These are phyloP conservation scores for Sceliomorpha sp. DNA, from an alignment of 2,888 invertebrate genomes.

Conservation along the genomic window DNA sequence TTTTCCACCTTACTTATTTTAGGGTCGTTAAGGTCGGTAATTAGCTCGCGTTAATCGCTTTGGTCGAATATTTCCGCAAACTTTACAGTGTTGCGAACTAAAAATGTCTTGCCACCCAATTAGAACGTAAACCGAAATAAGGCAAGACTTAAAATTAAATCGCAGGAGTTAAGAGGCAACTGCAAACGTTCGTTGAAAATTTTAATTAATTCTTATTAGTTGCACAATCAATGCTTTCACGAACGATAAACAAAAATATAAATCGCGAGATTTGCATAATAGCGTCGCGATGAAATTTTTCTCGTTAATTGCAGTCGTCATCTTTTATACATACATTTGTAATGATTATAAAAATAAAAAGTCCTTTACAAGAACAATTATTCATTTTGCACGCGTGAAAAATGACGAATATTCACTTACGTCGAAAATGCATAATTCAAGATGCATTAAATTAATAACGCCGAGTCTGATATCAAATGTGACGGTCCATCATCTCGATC, in stretches of 20 bases:
- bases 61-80: background rate
- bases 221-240: no score
- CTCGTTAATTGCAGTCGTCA: no score
- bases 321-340: no score
- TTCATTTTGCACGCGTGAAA: slow-evolving; percentile 6
- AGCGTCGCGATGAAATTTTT: no score
- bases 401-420: slow-evolving; percentile 18
- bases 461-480: slow-evolving; percentile 31
- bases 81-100: background rate
- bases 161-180: no score
- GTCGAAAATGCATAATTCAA: slow-evolving; percentile 28
- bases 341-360: no score
- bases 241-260: no score
- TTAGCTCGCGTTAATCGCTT: slow-evolving; percentile 1
- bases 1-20: slow-evolving; percentile 3
- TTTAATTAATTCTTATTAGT: no score
- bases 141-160: no score
- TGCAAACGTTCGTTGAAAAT: no score
- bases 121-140: no score
- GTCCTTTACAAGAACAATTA: background rate
- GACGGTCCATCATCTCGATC: slow-evolving; percentile 16
- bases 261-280: no score
- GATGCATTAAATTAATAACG: slow-evolving; percentile 36
- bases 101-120: background rate
- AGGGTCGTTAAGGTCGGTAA: slow-evolving; percentile 12